Percentiles rank a stretch among this genome's conserved stretches.
phyloP scores from a whole-genome alignment of 2,888 invertebrate genomes.

The Sphecodes monilicornis region DNA sequence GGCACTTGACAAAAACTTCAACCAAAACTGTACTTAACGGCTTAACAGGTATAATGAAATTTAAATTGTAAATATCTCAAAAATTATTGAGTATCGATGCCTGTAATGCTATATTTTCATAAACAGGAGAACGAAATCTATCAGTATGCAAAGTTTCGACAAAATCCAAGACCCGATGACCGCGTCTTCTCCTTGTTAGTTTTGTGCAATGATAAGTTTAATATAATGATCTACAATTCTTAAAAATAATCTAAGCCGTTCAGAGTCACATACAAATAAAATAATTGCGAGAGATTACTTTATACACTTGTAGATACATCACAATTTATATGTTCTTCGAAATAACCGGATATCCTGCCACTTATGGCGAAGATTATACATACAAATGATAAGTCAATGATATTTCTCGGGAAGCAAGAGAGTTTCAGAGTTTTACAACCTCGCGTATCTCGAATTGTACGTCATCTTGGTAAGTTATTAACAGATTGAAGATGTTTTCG shows the following conservation, averaged over 20 bases:
- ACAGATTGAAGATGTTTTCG: neutral
- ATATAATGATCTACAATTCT: neutral
- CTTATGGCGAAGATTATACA: neutral
- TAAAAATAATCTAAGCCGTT: neutral
- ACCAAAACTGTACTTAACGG: no score
- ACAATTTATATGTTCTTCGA: neutral
- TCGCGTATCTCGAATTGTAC: neutral
- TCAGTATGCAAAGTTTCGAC: no score
- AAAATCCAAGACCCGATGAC: no score
- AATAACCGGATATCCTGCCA: neutral
- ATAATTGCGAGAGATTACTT: neutral
- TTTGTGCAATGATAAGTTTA: no score
- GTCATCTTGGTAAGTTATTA: neutral
- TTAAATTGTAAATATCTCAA: no score
- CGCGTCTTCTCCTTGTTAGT: no score
- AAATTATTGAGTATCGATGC: no score
- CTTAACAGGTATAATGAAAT: no score
- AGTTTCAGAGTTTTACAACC: slow-evolving; percentile 3
- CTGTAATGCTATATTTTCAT: no score
- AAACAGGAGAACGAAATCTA: no score
- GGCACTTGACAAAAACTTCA: no score
- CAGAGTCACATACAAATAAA: neutral
- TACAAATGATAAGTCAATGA: neutral
- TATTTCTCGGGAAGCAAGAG: neutral
- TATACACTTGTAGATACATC: neutral